These are phyloP conservation scores for Fulica atra DNA, from an alignment of 2,113 vertebrate species.

Conservation along the genomic window DNA sequence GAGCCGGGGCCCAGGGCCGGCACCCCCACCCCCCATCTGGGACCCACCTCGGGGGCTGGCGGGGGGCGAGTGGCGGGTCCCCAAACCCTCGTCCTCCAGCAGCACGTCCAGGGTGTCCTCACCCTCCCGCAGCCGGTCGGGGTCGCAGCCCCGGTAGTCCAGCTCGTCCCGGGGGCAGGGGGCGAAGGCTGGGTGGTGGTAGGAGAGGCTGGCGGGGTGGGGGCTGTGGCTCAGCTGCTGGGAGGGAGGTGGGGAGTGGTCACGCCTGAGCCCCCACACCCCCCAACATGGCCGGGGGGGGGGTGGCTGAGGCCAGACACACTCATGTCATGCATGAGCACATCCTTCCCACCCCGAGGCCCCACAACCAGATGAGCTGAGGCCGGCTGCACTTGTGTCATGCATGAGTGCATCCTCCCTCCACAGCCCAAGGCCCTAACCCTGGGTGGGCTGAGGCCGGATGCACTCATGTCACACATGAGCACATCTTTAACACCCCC, in stretches of 20 bases:
- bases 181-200: conserved; percentile 48
- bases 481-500: too few relatives aligned
- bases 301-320: not conserved
- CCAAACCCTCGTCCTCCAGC: conserved; percentile 75
- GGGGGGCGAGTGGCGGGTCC: conserved; percentile 55
- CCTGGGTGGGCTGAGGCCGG: not conserved
- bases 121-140: conserved; percentile 72
- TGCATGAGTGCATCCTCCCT: too few relatives aligned
- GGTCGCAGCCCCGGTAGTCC: conserved; percentile 20
- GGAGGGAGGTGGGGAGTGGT: not conserved
- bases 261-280: not conserved
- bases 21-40: too few relatives aligned
- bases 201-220: conserved; percentile 40
- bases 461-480: fast-evolving
- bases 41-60: conserved; percentile 74
- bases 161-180: conserved; percentile 60
- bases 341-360: not conserved
- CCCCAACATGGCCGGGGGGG: too few relatives aligned
- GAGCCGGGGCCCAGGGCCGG: not conserved
- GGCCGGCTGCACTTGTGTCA: not conserved
- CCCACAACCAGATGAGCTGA: not conserved
- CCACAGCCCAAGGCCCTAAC: not conserved
- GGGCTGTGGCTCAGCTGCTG: conserved; percentile 32
- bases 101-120: conserved; percentile 75
- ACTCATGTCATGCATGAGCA: not conserved